Conservation (phyloP, 2,888 invertebrate species). For the Halocaridina rubra region DNA sequence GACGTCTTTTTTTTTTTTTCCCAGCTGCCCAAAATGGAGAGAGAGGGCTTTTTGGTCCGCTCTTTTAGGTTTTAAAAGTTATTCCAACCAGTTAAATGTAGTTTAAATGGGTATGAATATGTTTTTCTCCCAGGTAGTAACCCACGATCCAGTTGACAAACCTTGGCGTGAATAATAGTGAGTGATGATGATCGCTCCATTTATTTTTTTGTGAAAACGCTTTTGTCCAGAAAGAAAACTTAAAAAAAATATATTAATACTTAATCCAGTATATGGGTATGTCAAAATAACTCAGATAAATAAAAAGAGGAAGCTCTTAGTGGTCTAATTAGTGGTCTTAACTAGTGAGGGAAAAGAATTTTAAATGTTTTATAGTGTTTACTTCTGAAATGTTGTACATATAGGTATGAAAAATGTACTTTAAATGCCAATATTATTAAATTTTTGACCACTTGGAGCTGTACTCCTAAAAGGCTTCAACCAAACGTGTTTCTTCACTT, state of each 20-base stretch:
- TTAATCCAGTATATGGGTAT: slow-evolving; percentile 26
- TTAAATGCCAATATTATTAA: not conserved
- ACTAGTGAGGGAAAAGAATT: not conserved
- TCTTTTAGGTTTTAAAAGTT: slow-evolving; percentile 26
- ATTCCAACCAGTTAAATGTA: slow-evolving; percentile 17
- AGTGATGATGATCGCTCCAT: slow-evolving; percentile 24
- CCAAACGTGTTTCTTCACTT: slow-evolving; percentile 7
- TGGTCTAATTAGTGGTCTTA: slow-evolving; percentile 34
- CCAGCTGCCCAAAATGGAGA: slow-evolving; percentile 30
- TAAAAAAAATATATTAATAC: slow-evolving; percentile 11
- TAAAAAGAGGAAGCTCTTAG: slow-evolving; percentile 28
- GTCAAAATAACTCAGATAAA: slow-evolving; percentile 32
- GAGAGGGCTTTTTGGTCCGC: slow-evolving; percentile 34
- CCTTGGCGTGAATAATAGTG: slow-evolving; percentile 19
- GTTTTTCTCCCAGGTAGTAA: slow-evolving; percentile 19
- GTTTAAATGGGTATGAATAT: too few relatives aligned
- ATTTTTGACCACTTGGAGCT: slow-evolving; percentile 15
- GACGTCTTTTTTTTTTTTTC: slow-evolving; percentile 12
- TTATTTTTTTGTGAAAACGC: slow-evolving; percentile 14
- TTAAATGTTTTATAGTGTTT: not conserved
- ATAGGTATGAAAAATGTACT: not conserved
- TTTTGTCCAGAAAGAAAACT: not conserved
- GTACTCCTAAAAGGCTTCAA: slow-evolving; percentile 19
- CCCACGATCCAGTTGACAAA: slow-evolving; percentile 30
- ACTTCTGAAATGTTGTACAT: not conserved